Evolutionary conservation across 2,888 invertebrate species (phyloP).

Genomic region (Lasioglossum figueresi): DNA sequence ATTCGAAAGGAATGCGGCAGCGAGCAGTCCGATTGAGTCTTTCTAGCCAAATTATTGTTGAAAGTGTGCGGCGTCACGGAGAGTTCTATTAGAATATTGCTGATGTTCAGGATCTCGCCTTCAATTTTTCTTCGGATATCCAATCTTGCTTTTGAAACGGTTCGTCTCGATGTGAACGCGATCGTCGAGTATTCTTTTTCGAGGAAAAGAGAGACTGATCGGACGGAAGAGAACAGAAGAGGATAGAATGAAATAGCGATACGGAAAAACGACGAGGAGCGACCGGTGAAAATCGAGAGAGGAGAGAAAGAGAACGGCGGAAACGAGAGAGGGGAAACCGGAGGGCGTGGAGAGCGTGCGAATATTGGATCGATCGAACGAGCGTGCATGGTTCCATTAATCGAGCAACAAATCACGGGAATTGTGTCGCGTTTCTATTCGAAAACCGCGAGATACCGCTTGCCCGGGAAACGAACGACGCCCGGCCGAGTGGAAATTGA

Average conservation of each 20-base stretch:
- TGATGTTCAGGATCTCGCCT: not conserved
- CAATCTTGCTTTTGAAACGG: too few relatives aligned
- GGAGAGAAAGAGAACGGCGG: not conserved
- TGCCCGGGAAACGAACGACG: slow-evolving; percentile 49
- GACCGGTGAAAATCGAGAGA: not conserved
- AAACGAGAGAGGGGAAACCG: not conserved
- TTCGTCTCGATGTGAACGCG: too few relatives aligned
- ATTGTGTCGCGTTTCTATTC: slow-evolving; percentile 68
- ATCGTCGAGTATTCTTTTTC: not conserved
- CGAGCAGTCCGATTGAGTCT: too few relatives aligned
- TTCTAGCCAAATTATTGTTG: too few relatives aligned
- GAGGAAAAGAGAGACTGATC: too few relatives aligned
- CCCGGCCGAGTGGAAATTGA: slow-evolving; percentile 57
- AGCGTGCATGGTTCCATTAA: slow-evolving; percentile 64
- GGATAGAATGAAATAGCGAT: not conserved
- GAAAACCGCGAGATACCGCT: slow-evolving; percentile 59
- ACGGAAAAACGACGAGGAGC: not conserved
- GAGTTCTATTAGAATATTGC: too few relatives aligned
- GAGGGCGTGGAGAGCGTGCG: slow-evolving; percentile 58
- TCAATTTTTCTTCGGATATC: too few relatives aligned
- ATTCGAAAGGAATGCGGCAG: too few relatives aligned
- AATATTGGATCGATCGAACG: slow-evolving; percentile 67
- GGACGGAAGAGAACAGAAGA: not conserved
- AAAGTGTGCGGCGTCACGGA: too few relatives aligned
- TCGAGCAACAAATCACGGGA: slow-evolving; percentile 70